Percentiles rank a stretch among this genome's conserved stretches.
These are phyloP conservation scores for Acanthurus tractus DNA, from an alignment of 2,797 vertebrate genomes.

Conservation along the genomic window DNA sequence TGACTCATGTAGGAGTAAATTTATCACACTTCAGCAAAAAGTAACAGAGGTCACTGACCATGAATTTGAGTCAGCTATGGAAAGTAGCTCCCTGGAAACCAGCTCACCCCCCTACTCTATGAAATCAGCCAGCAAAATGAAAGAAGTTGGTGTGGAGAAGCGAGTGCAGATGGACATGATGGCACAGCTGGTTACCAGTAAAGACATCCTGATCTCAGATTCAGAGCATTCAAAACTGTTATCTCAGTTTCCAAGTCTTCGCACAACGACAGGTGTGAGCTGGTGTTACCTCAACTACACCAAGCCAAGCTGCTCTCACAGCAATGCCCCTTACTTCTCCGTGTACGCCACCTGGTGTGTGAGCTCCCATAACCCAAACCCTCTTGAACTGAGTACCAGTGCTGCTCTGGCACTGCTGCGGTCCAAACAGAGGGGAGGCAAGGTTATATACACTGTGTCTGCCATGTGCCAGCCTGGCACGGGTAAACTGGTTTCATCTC, in stretches of 20 bases:
- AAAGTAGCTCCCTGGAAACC: slow-evolving; percentile 89
- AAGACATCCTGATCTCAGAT: slow-evolving; percentile 86
- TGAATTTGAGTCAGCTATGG: slow-evolving; percentile 87
- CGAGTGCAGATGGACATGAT: slow-evolving; percentile 86
- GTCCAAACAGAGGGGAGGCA: slow-evolving; percentile 92
- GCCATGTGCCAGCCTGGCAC: slow-evolving; percentile 93
- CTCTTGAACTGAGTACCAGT: slow-evolving; percentile 92
- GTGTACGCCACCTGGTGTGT: slow-evolving; percentile 96
- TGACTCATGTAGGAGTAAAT: slow-evolving; percentile 79
- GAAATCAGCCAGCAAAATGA: slow-evolving; percentile 80
- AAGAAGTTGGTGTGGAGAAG: slow-evolving; percentile 80
- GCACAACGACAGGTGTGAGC: slow-evolving; percentile 96
- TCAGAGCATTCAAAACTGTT: slow-evolving; percentile 88
- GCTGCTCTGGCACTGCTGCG: slow-evolving; percentile 92
- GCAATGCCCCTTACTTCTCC: slow-evolving; percentile 89
- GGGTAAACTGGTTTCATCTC: slow-evolving; percentile 94
- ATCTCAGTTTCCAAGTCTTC: slow-evolving; percentile 95
- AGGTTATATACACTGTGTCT: slow-evolving; percentile 92
- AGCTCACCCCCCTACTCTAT: slow-evolving; percentile 85
- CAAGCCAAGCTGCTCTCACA: slow-evolving; percentile 92
- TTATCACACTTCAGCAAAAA: slow-evolving; percentile 83
- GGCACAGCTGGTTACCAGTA: slow-evolving; percentile 86
- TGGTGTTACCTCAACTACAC: slow-evolving; percentile 99
- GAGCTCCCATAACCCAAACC: slow-evolving; percentile 95
- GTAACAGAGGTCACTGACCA: slow-evolving; percentile 85